Base-by-base conservation (phyloP, 64 coral and sea anemone genomes). In the Astreopora myriophthalma region DNA sequence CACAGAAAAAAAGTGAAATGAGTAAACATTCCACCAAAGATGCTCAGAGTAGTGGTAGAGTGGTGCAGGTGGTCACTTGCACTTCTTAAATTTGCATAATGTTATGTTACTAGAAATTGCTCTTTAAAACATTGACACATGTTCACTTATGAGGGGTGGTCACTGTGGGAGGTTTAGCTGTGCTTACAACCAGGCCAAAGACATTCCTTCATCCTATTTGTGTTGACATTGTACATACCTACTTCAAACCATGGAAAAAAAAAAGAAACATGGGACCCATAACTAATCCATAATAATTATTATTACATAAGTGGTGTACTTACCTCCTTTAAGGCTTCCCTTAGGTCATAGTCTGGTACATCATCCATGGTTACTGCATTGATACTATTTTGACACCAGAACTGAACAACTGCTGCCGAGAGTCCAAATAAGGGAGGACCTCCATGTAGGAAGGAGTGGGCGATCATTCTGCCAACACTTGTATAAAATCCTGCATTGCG, bases 381-480 rank as follows among this genome's bases (percentile, higher is more conserved):
- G 46, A 52, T 87, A 26, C 67, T 73, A 1, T 70, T 17, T 28
- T 33, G 20, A 46, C 34, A 73, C 66, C 63, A 71, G 69, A 71
- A 87, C 34, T 87, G 8, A 73, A 87, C 30, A 48, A 87, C 67
- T 48, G 68, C 62, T 49, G 64, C 19, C 0, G 86, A 88, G 2
- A 88, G 42, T 31, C 69, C 86, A 88, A 20, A 88, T 33, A 48
- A 8, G 20, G 86, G 42, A 29, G 84, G 84, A 3, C 84, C 84
- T 67, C 0, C 57, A 75, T 88, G 86, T 14, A 88, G 71, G 51
- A 88, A 88, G 5, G 69, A 88, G 31, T 51, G 84, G 37, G 84
- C 66, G 12, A 87, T 87, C 84, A 87, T 87, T 48, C 84, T 40
- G 14, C 84, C 69, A 73, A 88, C 46, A 70, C 40, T 52, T 14